Conservation (phyloP, 2,797 vertebrate genomes). For the Mormyrus proboscirostris region DNA sequence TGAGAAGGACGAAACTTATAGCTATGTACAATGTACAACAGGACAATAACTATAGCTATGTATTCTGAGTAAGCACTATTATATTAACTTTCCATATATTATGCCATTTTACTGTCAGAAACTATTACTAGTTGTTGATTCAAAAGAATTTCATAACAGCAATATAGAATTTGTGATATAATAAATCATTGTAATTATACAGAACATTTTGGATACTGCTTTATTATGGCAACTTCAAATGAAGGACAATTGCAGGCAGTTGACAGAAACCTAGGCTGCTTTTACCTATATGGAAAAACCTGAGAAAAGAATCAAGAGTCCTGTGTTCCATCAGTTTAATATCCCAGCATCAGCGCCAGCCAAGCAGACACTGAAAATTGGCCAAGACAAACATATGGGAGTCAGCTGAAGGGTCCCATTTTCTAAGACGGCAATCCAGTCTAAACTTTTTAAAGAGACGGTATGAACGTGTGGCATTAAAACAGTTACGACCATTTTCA, state of each 20-base stretch:
- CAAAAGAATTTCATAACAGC: neutral
- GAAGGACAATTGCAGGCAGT: constrained; percentile 69
- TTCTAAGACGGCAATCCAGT: constrained; percentile 83
- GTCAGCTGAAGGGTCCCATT: constrained; percentile 72
- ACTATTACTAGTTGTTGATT: neutral
- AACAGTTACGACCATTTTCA: constrained; percentile 64
- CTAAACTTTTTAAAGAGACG: constrained; percentile 81
- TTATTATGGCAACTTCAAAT: constrained; percentile 3
- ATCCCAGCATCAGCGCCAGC: constrained; percentile 71
- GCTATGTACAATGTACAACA: neutral
- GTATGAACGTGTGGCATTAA: constrained; percentile 73
- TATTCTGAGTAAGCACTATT: neutral
- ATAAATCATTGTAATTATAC: neutral
- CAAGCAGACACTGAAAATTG: constrained; percentile 74
- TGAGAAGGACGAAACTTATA: neutral
- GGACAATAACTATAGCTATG: neutral
- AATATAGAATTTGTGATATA: neutral
- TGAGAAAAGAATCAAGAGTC: constrained; percentile 75
- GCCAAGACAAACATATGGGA: constrained; percentile 92
- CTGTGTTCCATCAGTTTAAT: constrained; percentile 85
- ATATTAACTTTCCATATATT: neutral
- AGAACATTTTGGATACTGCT: neutral
- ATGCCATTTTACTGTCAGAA: neutral
- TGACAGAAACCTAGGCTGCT: constrained; percentile 50
- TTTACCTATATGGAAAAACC: constrained; percentile 63